Percentiles rank a stretch among this genome's conserved stretches.
phyloP scores from a whole-genome alignment of 2,113 vertebrate species.

The Pseudorectes ferrugineus region DNA sequence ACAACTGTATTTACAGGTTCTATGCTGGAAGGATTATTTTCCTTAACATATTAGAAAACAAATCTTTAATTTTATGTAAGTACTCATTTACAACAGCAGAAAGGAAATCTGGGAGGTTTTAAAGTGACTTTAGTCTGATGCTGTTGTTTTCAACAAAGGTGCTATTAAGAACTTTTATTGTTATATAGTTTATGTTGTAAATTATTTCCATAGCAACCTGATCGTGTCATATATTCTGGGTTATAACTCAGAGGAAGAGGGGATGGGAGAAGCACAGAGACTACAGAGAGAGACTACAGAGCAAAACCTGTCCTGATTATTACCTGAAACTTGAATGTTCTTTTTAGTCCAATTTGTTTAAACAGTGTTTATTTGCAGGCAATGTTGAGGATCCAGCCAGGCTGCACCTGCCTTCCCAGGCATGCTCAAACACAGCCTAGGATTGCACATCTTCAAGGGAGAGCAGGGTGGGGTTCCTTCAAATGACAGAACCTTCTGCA shows the following conservation, averaged over 20 bases:
- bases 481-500: constrained; percentile 37
- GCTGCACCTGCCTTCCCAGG: constrained; percentile 53
- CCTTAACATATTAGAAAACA: background rate
- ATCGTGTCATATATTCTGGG: background rate
- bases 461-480: constrained; percentile 32
- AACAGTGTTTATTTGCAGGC: constrained; percentile 31
- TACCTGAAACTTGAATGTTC: constrained; percentile 8
- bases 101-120: background rate
- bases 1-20: background rate
- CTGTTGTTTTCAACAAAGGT: background rate
- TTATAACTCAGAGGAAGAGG: background rate
- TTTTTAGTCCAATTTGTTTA: constrained; percentile 40
- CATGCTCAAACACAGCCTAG: constrained; percentile 38
- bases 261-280: background rate
- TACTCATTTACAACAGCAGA: background rate
- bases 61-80: background rate
- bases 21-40: background rate
- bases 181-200: background rate
- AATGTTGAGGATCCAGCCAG: constrained; percentile 27
- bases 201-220: background rate
- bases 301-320: constrained; percentile 4
- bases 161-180: background rate
- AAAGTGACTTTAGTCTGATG: background rate
- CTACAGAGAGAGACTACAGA: background rate
- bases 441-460: constrained; percentile 51